Evolutionary conservation across 2,888 invertebrate genomes (phyloP), one percentile per base, ranked within the genome.

Genomic region (Cantharis lateralis): DNA sequence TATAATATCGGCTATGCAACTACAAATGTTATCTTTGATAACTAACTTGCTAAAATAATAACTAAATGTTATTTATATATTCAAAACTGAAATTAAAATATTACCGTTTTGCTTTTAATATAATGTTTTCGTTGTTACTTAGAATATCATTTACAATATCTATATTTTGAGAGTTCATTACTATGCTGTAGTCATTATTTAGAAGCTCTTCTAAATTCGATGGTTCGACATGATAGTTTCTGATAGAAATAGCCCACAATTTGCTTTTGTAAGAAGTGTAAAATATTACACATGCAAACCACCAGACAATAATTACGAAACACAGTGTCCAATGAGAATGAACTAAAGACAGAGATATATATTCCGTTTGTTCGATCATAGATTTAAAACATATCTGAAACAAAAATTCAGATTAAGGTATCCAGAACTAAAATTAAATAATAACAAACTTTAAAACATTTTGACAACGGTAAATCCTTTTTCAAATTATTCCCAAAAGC

Each of bases 241-340:
- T 70, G 10, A 82, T 82, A 26, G 82, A 78, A 18, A 82, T 81
- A 15, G 84, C 78, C 48, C 82, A 80, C 26, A 84, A 71, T 72
- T 83, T 82, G n/a, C 82, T 82, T 77, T 82, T 84, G 71, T 84
- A 84, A 1, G 83, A 79, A 1, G 82, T 81, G 18, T 79, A 78
- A 18, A 84, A 75, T 24, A 81, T 80, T 28, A 79, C 77, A 13
- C 80, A 80, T n/a, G 79, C 69, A 62, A 81, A 77, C 71, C 82
- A 80, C 74, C 81, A 79, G 48, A 79, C 24, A 10, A 69, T 9
- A 11, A 82, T 70, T 24, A 83, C 69, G 2, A 82, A 24, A 15
- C 28, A 76, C 10, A 76, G 72, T n/a, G 72, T 78, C 13, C 69
- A 18, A 3, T 68, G 74, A 11, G 11, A 10, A 32, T 15, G 32